A percentile compares a stretch with the other conserved stretches of the same genome.
These are phyloP conservation scores for Archocentrus centrarchus DNA, from an alignment of 2,113 vertebrate species.

Conservation along the genomic window DNA sequence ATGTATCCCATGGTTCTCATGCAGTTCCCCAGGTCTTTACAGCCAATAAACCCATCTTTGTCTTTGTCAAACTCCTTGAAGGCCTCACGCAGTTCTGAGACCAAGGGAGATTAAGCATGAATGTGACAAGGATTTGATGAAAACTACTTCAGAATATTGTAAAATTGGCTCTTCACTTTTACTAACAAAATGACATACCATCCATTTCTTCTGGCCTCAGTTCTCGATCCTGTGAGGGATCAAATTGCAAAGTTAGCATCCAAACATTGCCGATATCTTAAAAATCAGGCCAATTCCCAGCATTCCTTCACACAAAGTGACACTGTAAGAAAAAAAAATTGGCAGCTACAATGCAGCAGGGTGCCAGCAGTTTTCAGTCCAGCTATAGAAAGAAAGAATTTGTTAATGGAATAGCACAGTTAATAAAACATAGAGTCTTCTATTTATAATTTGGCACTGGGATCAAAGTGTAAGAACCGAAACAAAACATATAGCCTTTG, in stretches of 20 bases:
- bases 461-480: background rate
- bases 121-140: background rate
- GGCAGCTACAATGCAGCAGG: background rate
- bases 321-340: constrained; percentile 11
- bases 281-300: constrained; percentile 36
- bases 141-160: background rate
- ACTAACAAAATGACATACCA: constrained; percentile 81
- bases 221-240: constrained; percentile 90
- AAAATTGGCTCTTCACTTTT: background rate
- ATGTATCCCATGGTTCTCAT: constrained; percentile 99
- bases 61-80: constrained; percentile 98
- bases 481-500: background rate
- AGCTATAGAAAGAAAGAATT: constrained; percentile 42
- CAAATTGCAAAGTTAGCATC: constrained; percentile 51
- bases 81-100: constrained; percentile 91
- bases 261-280: constrained; percentile 28
- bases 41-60: constrained; percentile 97
- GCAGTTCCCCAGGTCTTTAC: constrained; percentile 97
- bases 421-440: constrained; percentile 30
- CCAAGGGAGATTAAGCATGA: background rate
- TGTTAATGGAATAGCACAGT: constrained; percentile 27
- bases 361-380: constrained; percentile 45
- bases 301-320: constrained; percentile 27
- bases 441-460: background rate
- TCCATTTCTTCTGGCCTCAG: constrained; percentile 96